Evolutionary conservation across 1,140 invertebrate species (phyloP).

Genomic region (Paraescarpia echinospica): DNA sequence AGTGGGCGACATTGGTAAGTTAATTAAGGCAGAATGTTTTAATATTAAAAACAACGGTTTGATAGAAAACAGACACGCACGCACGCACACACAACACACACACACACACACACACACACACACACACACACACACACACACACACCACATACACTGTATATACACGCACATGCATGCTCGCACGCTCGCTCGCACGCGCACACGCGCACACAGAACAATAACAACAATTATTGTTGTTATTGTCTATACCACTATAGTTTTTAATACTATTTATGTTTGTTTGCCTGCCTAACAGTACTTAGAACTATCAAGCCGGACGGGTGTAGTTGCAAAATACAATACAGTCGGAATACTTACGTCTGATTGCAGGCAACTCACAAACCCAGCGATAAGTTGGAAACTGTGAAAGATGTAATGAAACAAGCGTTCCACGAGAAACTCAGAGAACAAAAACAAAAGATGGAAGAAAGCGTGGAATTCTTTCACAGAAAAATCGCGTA

Average conservation of each 20-base stretch:
- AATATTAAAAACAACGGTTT: not conserved
- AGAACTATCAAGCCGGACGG: no score
- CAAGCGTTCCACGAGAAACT: conserved; percentile 13
- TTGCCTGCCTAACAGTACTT: no score
- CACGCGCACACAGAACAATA: no score
- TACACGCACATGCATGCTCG: not conserved
- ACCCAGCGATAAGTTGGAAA: conserved; percentile 16
- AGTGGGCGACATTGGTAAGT: not conserved
- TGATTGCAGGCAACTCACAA: conserved; percentile 15
- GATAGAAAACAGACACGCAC: not conserved
- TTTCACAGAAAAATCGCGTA: conserved; percentile 22
- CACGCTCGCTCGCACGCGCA: no score
- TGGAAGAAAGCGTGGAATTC: conserved; percentile 16
- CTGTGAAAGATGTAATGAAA: conserved; percentile 10
- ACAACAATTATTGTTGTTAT: no score
- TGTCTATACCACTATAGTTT: no score
- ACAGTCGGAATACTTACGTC: not conserved
- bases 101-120: no score
- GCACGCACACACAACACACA: no score
- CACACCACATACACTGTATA: not conserved
- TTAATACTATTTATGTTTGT: no score
- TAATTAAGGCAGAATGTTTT: not conserved
- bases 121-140: no score
- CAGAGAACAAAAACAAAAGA: not conserved
- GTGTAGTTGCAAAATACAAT: not conserved